phyloP scores from a whole-genome alignment of 2,888 invertebrate species.

The Blera fallax region DNA sequence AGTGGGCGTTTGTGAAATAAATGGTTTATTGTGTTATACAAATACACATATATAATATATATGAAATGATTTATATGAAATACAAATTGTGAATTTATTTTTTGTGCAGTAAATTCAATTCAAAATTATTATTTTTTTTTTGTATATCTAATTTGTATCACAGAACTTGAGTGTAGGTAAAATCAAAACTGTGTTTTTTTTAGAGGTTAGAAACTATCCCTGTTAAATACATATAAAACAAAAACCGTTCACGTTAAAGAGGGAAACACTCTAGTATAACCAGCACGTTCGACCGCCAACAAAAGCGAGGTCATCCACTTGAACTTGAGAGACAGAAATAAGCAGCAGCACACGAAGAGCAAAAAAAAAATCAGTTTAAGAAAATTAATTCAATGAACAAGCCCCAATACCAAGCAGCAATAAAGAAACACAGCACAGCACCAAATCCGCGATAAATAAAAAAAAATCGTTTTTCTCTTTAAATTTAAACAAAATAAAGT shows the following conservation, averaged over 20 bases:
- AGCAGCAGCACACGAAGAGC: constrained; percentile 26
- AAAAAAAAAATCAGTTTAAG: constrained; percentile 29
- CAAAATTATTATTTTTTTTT: not conserved
- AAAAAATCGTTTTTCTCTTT: constrained; percentile 50
- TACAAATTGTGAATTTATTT: not conserved
- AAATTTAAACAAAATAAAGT: constrained; percentile 17
- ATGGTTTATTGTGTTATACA: not conserved
- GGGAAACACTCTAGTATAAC: constrained; percentile 29
- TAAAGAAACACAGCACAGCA: constrained; percentile 4
- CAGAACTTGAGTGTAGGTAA: constrained; percentile 27
- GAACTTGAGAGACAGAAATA: constrained; percentile 75
- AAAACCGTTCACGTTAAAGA: constrained; percentile 4
- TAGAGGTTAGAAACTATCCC: constrained; percentile 51
- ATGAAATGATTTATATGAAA: not conserved
- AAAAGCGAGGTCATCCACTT: constrained; percentile 74
- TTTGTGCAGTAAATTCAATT: not conserved
- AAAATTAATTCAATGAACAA: constrained; percentile 55
- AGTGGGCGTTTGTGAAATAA: constrained; percentile 9
- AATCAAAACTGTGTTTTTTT: not conserved
- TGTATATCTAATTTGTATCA: constrained; percentile 22
- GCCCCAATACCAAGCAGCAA: not conserved
- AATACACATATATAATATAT: not conserved
- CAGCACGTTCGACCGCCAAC: constrained; percentile 52
- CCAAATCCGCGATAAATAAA: constrained; percentile 6
- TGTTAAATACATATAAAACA: constrained; percentile 6